phyloP scores from a whole-genome alignment of 2,797 vertebrate species.

The Sebastes iracundus region DNA sequence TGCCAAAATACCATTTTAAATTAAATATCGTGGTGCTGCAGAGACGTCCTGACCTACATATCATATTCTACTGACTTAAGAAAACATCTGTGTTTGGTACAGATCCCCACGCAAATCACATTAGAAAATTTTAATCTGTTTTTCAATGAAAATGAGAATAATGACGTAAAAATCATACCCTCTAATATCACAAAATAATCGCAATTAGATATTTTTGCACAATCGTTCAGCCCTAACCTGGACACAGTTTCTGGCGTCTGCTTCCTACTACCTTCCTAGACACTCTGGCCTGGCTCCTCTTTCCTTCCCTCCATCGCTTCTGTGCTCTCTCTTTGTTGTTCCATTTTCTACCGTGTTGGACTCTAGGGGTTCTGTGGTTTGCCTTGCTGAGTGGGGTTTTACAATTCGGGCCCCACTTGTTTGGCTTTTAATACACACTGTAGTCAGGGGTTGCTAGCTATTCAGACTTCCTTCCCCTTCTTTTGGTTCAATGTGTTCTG shows the following conservation, averaged over 20 bases:
- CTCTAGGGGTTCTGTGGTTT: slow-evolving; percentile 80
- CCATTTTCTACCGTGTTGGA: slow-evolving; percentile 72
- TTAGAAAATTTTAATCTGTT: no score
- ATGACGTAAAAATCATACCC: no score
- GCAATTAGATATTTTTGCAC: no score
- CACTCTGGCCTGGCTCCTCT: slow-evolving; percentile 18
- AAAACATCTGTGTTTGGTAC: accelerated
- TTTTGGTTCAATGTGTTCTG: slow-evolving; percentile 58
- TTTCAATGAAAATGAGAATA: no score
- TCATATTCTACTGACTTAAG: no score
- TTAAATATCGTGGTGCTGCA: no score
- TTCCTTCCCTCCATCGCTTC: slow-evolving; percentile 62
- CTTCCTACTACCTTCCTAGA: no score
- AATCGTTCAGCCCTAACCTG: slow-evolving; percentile 15
- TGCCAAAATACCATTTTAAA: no score
- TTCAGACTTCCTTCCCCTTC: slow-evolving; percentile 48
- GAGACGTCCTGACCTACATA: no score
- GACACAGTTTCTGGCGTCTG: no score
- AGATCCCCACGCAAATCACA: no score
- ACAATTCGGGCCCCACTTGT: slow-evolving; percentile 75
- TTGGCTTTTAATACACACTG: slow-evolving; percentile 74
- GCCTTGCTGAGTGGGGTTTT: slow-evolving; percentile 77
- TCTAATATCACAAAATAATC: accelerated
- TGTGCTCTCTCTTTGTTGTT: slow-evolving; percentile 69
- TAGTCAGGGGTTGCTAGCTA: slow-evolving; percentile 53